These are phyloP conservation scores for Sinonovacula constricta DNA, from an alignment of 1,140 invertebrate genomes.

Conservation along the genomic window DNA sequence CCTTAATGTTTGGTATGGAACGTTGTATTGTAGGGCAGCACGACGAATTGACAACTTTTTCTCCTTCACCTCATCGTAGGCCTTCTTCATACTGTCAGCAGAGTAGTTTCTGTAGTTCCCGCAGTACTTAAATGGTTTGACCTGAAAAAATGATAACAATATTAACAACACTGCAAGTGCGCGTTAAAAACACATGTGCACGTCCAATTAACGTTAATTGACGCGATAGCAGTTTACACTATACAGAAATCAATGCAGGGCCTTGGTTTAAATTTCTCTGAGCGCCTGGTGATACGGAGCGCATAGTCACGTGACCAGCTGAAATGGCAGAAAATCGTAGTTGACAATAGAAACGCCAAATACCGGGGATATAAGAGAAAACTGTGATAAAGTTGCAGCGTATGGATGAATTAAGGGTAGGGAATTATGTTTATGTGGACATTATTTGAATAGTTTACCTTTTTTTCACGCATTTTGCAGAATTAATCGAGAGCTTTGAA, in stretches of 20 bases:
- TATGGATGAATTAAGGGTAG: too few relatives aligned
- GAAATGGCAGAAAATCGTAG: too few relatives aligned
- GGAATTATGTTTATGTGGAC: too few relatives aligned
- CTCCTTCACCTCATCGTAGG: constrained; percentile 1
- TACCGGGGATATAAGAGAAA: too few relatives aligned
- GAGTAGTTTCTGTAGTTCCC: neutral
- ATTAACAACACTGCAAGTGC: neutral
- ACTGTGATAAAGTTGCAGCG: too few relatives aligned
- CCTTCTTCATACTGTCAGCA: neutral
- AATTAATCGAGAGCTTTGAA: too few relatives aligned
- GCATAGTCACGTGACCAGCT: too few relatives aligned
- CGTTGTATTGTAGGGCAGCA: neutral
- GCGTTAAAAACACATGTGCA: neutral
- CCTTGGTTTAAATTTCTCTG: neutral
- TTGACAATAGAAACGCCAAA: too few relatives aligned
- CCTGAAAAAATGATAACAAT: neutral
- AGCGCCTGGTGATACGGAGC: neutral
- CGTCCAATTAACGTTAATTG: neutral
- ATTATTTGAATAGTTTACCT: too few relatives aligned
- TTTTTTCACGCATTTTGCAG: too few relatives aligned
- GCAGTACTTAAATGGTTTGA: neutral
- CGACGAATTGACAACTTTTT: neutral
- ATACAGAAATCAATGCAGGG: neutral
- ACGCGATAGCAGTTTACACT: neutral
- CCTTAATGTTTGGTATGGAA: constrained; percentile 9